Evolutionary conservation across 2,888 invertebrate species (phyloP), one percentile per base, ranked within the genome.

Genomic region (Dinocampus coccinellae): DNA sequence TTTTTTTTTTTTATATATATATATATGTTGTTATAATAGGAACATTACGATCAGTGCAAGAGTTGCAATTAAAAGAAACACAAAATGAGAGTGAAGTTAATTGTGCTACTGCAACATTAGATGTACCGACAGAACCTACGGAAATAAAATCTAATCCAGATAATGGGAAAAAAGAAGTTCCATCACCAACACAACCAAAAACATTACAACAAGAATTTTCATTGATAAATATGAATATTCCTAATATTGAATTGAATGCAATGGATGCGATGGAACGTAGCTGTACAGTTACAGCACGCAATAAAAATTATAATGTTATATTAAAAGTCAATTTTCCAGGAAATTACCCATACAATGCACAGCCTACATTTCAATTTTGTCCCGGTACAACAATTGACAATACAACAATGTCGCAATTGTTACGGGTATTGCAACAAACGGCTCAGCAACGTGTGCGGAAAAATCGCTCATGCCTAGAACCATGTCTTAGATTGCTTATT

Each of bases 381-480:
- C 89, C 90, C 74, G 91, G 91, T 47, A 92, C 92, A 4, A 91
- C 91, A 1, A 89, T 97, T 0, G 93, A 94, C 80, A 93, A 93
- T 74, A 87, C 90, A 53, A 91, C 92, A 0, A 93, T 94, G 77
- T 90, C 91, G 9, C 93, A 94, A 85, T 89, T 97, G 65, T 88
- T 95, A 62, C 96, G 95, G 88, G 93, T 93, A 16, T 89, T 97
- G 39, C 94, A 93, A 79, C 93, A 92, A 85, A 93, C 94, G 65
- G 95, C 96, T 0, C 91, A 93, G 81, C 93, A 94, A 78, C 92
- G 95, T 81, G 95, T 97, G 1, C 93, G 92, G 76, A 94, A 95
- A 85, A 95, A 95, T 65, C 92, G 95, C 64, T 93, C 95, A 42
- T 97, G 97, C 85, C 88, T 98, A 66, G 93, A 97, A 85, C 95